Evolutionary conservation across 2,113 vertebrate genomes (phyloP).

Genomic region (Platanista minor): DNA sequence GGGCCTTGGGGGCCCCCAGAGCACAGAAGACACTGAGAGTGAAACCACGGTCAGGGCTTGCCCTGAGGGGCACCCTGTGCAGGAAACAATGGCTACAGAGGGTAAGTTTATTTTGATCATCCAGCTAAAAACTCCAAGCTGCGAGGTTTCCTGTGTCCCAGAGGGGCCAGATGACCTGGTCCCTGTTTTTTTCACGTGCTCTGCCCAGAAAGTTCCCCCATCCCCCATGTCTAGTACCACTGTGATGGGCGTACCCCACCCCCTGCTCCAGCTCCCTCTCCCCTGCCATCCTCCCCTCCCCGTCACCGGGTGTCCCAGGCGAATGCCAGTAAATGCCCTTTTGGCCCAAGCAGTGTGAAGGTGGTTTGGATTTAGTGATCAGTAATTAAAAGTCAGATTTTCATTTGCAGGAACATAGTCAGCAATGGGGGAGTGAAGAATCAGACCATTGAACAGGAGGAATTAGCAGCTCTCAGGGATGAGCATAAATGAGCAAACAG

Average conservation of each 20-base stretch:
- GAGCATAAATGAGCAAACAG: not conserved
- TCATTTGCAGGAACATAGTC: not conserved
- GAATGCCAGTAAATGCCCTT: not conserved
- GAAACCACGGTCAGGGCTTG: fast-evolving
- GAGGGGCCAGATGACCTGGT: not conserved
- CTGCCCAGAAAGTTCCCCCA: not conserved
- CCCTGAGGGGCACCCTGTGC: too few relatives aligned
- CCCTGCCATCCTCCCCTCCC: not conserved
- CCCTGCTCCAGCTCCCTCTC: too few relatives aligned
- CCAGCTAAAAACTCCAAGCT: not conserved
- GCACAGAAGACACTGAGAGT: not conserved
- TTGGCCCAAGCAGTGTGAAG: not conserved
- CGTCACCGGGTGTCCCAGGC: not conserved
- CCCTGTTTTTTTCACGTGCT: not conserved
- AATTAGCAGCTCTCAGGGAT: not conserved
- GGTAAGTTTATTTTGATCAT: not conserved
- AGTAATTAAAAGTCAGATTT: not conserved
- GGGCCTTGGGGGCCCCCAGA: not conserved
- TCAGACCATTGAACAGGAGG: not conserved
- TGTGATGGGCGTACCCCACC: not conserved
- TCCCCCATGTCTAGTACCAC: not conserved
- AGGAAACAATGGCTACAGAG: not conserved
- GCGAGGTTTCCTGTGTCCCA: not conserved
- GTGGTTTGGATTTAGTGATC: not conserved
- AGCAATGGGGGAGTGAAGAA: not conserved